Base-by-base conservation (phyloP, 2,888 invertebrate genomes). In the Allacma fusca region DNA sequence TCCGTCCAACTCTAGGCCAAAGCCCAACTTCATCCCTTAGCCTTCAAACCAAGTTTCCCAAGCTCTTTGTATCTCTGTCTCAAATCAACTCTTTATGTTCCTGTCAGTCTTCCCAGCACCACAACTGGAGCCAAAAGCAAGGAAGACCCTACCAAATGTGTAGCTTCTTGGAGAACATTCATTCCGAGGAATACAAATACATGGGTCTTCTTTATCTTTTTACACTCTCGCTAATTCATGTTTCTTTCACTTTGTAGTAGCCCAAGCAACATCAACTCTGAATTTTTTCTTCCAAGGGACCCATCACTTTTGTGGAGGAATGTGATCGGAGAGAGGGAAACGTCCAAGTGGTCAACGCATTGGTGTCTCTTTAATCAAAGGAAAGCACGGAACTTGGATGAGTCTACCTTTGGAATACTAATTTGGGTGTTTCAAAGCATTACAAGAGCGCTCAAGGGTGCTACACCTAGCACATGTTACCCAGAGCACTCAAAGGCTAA, bases 211-310 rank as follows among this genome's bases (percentile, higher is more conserved):
- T 34, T 34, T 34, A 50, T 19, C 50, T 50, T 50, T n/a, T 50
- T 16, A 50, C 50, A 50, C 50, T 12, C 34, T 50, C 50, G 2
- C 50, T 50, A 50, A 50, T 50, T 50, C 50, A 50, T 50, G 50
- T 50, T 16, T 16, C 50, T 50, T 50, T 50, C 50, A 50, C 50
- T 50, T 50, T 50, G 40, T 40, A 40, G n/a, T n/a, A n/a, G n/a
- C n/a, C n/a, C n/a, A n/a, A n/a, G n/a, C n/a, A n/a, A n/a, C 50
- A 50, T 50, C n/a, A 50, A 19, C 50, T 50, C 9, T 50, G 50
- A 50, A 50, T 50, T 50, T 50, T 34, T 34, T 7, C 34, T 34
- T 9, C 34, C 9, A 4, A 34, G 34, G 4, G 5, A 34, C 34
- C 9, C 34, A 7, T 34, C 9, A 7, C 34, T 34, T 34, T 9